Percentiles rank a stretch among this genome's conserved stretches.
Conservation (phyloP, 2,888 invertebrate species). For the Drosophila acutilabella region DNA sequence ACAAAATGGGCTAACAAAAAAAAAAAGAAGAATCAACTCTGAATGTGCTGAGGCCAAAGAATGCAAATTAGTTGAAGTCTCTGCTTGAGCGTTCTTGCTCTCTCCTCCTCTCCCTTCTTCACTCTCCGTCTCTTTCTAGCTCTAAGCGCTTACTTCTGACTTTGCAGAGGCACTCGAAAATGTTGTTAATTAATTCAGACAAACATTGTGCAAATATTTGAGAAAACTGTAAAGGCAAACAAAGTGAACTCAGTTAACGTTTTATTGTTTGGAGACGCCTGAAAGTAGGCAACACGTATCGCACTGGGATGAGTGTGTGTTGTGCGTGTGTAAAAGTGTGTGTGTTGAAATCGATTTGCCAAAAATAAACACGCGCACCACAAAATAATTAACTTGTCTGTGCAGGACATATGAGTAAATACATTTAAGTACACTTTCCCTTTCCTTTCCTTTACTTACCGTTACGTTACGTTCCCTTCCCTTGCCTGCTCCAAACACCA, state of each 20-base stretch:
- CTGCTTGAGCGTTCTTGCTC: background rate
- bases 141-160: conserved; percentile 27
- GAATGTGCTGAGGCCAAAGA: conserved; percentile 65
- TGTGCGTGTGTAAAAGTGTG: conserved; percentile 14
- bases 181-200: conserved; percentile 79
- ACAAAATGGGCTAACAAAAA: conserved; percentile 8
- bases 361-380: conserved; percentile 69
- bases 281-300: conserved; percentile 33
- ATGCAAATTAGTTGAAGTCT: conserved; percentile 52
- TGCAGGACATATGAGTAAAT: conserved; percentile 76
- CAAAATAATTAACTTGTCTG: conserved; percentile 81
- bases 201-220: conserved; percentile 77
- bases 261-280: conserved; percentile 43
- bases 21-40: conserved; percentile 30
- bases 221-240: conserved; percentile 46
- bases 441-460: too few relatives aligned
- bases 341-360: conserved; percentile 76
- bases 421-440: conserved; percentile 41
- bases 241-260: conserved; percentile 15
- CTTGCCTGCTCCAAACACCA: background rate
- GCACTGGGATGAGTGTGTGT: conserved; percentile 10
- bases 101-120: background rate
- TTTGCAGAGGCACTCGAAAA: conserved; percentile 40
- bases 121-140: background rate
- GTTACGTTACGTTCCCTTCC: background rate